Evolutionary conservation across 1,140 invertebrate genomes (phyloP).

Genomic region (Calephelis virginiensis): DNA sequence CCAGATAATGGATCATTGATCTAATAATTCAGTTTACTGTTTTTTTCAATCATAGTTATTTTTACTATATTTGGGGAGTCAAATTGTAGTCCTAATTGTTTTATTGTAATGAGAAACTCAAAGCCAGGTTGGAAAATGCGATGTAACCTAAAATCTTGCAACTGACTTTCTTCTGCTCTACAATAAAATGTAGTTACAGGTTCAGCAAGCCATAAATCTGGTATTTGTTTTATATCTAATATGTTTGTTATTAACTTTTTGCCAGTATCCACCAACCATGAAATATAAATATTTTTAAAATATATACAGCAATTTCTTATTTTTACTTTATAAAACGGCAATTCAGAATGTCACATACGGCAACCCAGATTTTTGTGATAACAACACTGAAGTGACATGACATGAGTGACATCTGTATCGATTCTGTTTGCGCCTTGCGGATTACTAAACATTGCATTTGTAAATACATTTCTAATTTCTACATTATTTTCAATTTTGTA

Average conservation of each 20-base stretch:
- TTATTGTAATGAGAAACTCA: slow-evolving; percentile 15
- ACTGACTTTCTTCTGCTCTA: not conserved
- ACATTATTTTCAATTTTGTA: too few species aligned
- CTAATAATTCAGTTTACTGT: not conserved
- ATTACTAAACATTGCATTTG: too few species aligned
- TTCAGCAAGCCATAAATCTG: not conserved
- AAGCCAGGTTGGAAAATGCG: not conserved
- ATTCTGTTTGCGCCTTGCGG: too few species aligned
- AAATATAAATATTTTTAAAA: too few species aligned
- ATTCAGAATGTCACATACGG: too few species aligned
- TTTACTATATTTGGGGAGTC: not conserved
- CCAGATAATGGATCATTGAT: too few species aligned
- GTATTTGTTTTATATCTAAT: not conserved
- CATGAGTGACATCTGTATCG: too few species aligned
- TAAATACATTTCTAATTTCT: too few species aligned
- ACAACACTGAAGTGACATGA: too few species aligned
- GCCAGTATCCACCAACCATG: not conserved
- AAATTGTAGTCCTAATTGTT: not conserved
- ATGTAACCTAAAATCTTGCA: not conserved
- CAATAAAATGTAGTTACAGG: not conserved
- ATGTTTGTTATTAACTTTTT: not conserved
- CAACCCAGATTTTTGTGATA: too few species aligned
- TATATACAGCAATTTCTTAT: too few species aligned
- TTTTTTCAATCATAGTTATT: not conserved
- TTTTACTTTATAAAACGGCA: too few species aligned